A percentile compares a stretch with the other conserved stretches of the same genome.
Evolutionary conservation across 2,888 invertebrate species (phyloP).

Genomic region (Latheticus oryzae): DNA sequence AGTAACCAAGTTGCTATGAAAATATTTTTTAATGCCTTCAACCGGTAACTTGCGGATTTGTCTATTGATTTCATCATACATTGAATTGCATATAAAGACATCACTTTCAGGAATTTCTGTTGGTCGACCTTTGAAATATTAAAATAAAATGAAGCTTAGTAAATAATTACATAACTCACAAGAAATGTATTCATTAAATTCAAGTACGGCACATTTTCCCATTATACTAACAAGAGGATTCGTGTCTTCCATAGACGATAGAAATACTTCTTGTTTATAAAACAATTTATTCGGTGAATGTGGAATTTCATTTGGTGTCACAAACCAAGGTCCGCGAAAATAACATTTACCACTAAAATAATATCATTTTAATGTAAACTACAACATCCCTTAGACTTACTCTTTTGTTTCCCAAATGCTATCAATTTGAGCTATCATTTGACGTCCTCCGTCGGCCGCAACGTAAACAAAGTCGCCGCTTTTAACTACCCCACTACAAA

Average conservation of each 20-base stretch:
- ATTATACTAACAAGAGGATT: conserved; percentile 92
- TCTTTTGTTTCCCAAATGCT: conserved; percentile 93
- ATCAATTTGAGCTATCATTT: conserved; percentile 93
- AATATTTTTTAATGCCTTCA: conserved; percentile 83
- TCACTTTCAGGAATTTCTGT: conserved; percentile 95
- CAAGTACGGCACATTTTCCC: conserved; percentile 91
- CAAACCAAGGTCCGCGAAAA: conserved; percentile 94
- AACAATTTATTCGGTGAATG: conserved; percentile 83
- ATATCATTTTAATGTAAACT: conserved; percentile 25
- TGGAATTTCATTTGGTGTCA: conserved; percentile 88
- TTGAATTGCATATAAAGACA: conserved; percentile 91
- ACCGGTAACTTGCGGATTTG: conserved; percentile 77
- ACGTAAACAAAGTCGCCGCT: conserved; percentile 96
- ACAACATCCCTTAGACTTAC: conserved; percentile 64
- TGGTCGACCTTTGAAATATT: conserved; percentile 78
- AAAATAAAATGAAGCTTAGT: background rate
- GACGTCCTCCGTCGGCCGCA: conserved; percentile 89
- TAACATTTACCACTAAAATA: conserved; percentile 84
- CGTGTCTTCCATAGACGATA: conserved; percentile 91
- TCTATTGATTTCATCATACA: conserved; percentile 89
- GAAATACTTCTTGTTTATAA: conserved; percentile 93
- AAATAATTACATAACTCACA: conserved; percentile 74
- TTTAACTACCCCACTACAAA: conserved; percentile 84
- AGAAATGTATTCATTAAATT: conserved; percentile 89
- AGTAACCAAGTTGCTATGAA: conserved; percentile 84